phyloP scores from a whole-genome alignment of 2,113 vertebrate genomes.

The Alouatta palliata region DNA sequence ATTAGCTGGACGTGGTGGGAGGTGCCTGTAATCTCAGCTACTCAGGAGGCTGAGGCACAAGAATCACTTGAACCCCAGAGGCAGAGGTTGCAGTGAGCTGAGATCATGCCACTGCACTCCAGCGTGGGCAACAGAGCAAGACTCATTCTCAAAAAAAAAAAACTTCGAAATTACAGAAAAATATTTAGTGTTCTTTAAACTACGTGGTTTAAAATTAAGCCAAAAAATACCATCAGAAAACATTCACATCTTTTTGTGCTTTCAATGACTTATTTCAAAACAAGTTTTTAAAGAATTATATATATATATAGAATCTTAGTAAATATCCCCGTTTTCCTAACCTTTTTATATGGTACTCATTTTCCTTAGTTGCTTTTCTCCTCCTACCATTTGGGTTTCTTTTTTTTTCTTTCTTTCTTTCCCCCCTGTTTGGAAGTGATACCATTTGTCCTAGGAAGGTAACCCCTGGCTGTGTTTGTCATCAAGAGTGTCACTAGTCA shows the following conservation, averaged over 20 bases:
- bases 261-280: conserved; percentile 9
- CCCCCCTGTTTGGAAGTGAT: conserved; percentile 14
- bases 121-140: no score
- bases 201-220: conserved; percentile 14
- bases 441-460: conserved; percentile 54
- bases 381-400: conserved; percentile 56
- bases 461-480: not conserved
- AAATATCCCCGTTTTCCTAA: not conserved
- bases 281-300: not conserved
- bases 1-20: no score
- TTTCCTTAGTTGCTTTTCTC: conserved; percentile 31
- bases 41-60: no score
- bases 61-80: no score
- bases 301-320: not conserved
- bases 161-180: not conserved
- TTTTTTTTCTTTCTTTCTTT: not conserved
- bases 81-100: no score
- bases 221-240: not conserved
- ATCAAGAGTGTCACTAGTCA: conserved; percentile 24
- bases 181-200: not conserved
- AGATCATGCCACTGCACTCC: no score
- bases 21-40: no score
- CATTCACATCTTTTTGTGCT: not conserved
- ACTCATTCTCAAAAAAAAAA: no score
- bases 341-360: not conserved